These are phyloP conservation scores for Corbicula japonica DNA, from an alignment of 2,888 invertebrate species.

Conservation along the genomic window DNA sequence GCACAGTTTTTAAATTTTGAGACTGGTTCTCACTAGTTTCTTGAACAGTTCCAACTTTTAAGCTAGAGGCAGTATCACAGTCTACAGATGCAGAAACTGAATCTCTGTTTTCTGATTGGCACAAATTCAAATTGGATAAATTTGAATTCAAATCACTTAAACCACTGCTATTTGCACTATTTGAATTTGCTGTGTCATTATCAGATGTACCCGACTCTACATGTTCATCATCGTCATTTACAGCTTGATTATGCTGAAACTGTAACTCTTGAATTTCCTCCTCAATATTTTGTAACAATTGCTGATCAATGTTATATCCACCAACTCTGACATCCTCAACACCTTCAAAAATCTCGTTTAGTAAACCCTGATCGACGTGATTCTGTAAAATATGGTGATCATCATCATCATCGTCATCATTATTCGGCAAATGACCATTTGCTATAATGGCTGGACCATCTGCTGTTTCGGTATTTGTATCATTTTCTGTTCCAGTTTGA, in stretches of 20 bases:
- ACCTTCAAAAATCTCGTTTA: slow-evolving; percentile 60
- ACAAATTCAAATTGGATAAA: neutral
- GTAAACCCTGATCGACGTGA: slow-evolving; percentile 53
- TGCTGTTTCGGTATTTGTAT: neutral
- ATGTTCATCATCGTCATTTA: neutral
- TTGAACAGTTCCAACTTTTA: neutral
- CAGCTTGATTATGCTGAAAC: slow-evolving; percentile 38
- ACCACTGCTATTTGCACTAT: neutral
- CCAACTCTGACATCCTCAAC: slow-evolving; percentile 53
- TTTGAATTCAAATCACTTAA: neutral
- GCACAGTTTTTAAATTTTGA: neutral
- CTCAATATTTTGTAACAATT: slow-evolving; percentile 55
- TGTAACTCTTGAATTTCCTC: slow-evolving; percentile 57
- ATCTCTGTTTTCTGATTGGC: slow-evolving; percentile 32
- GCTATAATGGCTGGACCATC: neutral
- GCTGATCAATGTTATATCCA: slow-evolving; percentile 60
- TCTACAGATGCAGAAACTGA: slow-evolving; percentile 14
- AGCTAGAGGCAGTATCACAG: slow-evolving; percentile 18
- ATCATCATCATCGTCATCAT: slow-evolving; percentile 15
- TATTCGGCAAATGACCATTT: slow-evolving; percentile 42
- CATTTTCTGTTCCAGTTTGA: slow-evolving; percentile 19
- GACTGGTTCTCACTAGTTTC: slow-evolving; percentile 22
- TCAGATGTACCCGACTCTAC: neutral
- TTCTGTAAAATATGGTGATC: slow-evolving; percentile 48
- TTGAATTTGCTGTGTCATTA: neutral